These are phyloP conservation scores for Drosophila pectinifera DNA, from an alignment of 1,140 invertebrate species.

Conservation along the genomic window DNA sequence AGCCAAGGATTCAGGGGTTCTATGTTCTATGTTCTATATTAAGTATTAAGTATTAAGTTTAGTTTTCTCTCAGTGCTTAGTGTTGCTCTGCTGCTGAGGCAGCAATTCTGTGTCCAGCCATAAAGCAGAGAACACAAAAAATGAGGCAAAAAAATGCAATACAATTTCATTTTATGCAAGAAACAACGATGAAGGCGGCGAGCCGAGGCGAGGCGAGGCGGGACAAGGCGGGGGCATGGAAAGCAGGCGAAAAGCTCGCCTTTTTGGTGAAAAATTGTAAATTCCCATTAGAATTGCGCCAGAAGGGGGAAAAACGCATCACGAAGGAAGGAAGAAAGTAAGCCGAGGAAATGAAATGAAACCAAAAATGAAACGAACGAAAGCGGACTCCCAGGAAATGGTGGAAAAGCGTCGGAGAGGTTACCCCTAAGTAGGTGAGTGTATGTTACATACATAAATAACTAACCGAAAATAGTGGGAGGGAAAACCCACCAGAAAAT, in stretches of 20 bases:
- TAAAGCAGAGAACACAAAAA: slow-evolving; percentile 62
- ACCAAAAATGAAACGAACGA: slow-evolving; percentile 54
- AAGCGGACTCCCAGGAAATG: slow-evolving; percentile 27
- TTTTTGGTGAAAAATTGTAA: slow-evolving; percentile 81
- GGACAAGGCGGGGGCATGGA: background rate
- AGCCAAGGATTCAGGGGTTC: background rate
- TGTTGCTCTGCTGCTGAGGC: slow-evolving; percentile 55
- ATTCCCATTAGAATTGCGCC: slow-evolving; percentile 79
- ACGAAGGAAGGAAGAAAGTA: slow-evolving; percentile 35
- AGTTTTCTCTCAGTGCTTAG: slow-evolving; percentile 11
- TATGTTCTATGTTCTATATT: too few relatives aligned
- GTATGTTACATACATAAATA: slow-evolving; percentile 66
- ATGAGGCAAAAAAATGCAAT: slow-evolving; percentile 60
- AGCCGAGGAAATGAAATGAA: slow-evolving; percentile 73
- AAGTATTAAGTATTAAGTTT: too few relatives aligned
- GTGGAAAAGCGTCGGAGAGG: background rate
- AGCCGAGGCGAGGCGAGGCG: background rate
- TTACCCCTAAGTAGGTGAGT: slow-evolving; percentile 68
- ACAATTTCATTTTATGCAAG: slow-evolving; percentile 83
- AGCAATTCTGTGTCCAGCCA: slow-evolving; percentile 74
- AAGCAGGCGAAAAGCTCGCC: slow-evolving; percentile 41
- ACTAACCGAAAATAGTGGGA: slow-evolving; percentile 36
- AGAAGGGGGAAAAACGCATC: slow-evolving; percentile 24
- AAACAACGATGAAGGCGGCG: slow-evolving; percentile 47
- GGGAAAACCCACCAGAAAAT: slow-evolving; percentile 46